Base-by-base conservation (phyloP, 2,797 vertebrate genomes). In the Enteromius mattozi region DNA sequence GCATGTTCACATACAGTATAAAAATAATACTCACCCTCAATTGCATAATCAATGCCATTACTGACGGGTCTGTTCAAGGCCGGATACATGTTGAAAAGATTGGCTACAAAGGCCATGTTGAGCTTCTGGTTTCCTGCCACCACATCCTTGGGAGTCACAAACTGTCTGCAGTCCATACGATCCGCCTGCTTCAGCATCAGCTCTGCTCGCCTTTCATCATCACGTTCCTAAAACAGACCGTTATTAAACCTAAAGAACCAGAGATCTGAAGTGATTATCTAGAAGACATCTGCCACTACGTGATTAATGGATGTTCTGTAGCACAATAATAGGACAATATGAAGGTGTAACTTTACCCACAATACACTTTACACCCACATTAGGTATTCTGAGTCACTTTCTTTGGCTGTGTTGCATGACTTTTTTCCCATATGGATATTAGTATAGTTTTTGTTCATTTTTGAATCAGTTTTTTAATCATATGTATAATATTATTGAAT, bases 51-150 rank as follows among this genome's bases (percentile, higher is more conserved):
- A 0, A 96, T 92, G 90, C 92, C 92, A 61, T 94, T 95, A 85
- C 84, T 89, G 30, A 92, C 89, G 80, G 91, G 90, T 84, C 88
- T 96, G 85, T 94, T 92, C 85, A 99, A 89, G 82, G 93, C 91
- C 1, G 98, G 97, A 56, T 97, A 94, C 88, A 94, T 97, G 92
- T 99, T 99, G 93, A 96, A 99, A 76, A 99, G 94, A 93, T 99
- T 99, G 89, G 98, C 98, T 63, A 99, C 97, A 59, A 98, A 99
- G 84, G 98, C 98, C 92, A 96, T 88, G 94, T 99, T 99, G 86
- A 99, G 97, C 89, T 99, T 99, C 89, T 95, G 96, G 92, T 99
- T 99, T 86, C 98, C 98, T 65, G 96, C 93, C 78, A 96, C 96
- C 87, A 99, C 97, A 87, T 99, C 98, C 2, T 92, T 93, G 75